Base-by-base conservation (phyloP, 2,113 vertebrate species). In the Potamarius usumacintae region DNA sequence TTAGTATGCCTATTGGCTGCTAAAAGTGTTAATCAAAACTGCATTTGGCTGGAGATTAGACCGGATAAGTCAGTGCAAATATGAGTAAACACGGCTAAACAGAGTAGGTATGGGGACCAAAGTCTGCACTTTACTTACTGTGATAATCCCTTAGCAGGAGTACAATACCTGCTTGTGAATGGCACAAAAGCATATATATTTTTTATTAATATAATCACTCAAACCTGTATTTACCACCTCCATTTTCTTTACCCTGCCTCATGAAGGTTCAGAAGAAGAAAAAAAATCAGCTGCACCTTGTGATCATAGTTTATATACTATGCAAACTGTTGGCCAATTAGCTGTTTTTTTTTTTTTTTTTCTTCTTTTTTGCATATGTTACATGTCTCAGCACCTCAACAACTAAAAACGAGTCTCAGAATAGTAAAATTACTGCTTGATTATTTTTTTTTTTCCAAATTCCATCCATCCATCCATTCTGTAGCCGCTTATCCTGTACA, bases 301-400 rank as follows among this genome's bases (percentile, higher is more conserved):
- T 12, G 72, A 20, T 22, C 8, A 50, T 50, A 50, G 72, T 52
- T 12, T 20, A 25, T 22, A 74, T 74, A 48, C 18, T 34, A 74
- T 2, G 10, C 34, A 76, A 25, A 48, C 12, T 50, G 42, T 76
- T 76, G 5, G 20, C 42, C 20, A 76, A 76, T 52, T 76, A 12
- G 9, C 3, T 22, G 0, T n/a, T n/a, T n/a, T n/a, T n/a, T n/a
- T n/a, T n/a, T n/a, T 1, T 10, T 1, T 22, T 18, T 42, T 12
- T 0, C 1, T 18, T 6, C 0, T 50, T n/a, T 20, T 30, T 30
- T 30, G 20, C 18, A 50, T 50, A 18, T 50, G 8, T 2, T 50
- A 50, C 71, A 74, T 18, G 48, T 22, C 9, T 74, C 20, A 0
- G 5, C 27, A 65, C 25, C 7, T 65, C 62, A 69, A 34, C 11